Evolutionary conservation across 2,113 vertebrate species (phyloP).

Genomic region (Emberiza fucata): DNA sequence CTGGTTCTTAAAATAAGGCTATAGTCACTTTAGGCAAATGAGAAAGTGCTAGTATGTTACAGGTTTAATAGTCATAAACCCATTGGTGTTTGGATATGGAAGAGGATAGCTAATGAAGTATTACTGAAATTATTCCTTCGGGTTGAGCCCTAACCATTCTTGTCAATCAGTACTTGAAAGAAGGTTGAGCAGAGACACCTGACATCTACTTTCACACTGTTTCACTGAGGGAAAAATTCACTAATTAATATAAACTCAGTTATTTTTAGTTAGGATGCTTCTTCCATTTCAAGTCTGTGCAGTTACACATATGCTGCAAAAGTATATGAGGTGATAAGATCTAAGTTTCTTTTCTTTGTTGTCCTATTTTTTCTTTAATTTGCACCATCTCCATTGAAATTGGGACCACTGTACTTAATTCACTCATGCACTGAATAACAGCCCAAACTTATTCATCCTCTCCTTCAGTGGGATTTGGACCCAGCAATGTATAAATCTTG

Average conservation of each 20-base stretch:
- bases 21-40: not conserved
- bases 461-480: not conserved
- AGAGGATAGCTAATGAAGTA: not conserved
- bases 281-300: not conserved
- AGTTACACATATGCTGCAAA: not conserved
- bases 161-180: not conserved
- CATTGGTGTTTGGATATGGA: not conserved
- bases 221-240: not conserved
- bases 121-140: not conserved
- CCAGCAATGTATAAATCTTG: not conserved
- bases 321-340: not conserved
- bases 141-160: not conserved
- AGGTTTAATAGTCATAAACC: not conserved
- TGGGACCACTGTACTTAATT: not conserved
- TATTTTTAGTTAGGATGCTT: not conserved
- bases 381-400: not conserved
- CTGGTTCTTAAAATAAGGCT: not conserved
- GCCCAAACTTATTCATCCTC: not conserved
- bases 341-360: not conserved
- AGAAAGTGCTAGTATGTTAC: not conserved
- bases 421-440: not conserved
- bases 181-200: not conserved
- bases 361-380: not conserved
- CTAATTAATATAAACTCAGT: not conserved
- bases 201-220: conserved; percentile 32